Conservation (phyloP, 2,888 invertebrate genomes). For the Harmothoe impar region DNA sequence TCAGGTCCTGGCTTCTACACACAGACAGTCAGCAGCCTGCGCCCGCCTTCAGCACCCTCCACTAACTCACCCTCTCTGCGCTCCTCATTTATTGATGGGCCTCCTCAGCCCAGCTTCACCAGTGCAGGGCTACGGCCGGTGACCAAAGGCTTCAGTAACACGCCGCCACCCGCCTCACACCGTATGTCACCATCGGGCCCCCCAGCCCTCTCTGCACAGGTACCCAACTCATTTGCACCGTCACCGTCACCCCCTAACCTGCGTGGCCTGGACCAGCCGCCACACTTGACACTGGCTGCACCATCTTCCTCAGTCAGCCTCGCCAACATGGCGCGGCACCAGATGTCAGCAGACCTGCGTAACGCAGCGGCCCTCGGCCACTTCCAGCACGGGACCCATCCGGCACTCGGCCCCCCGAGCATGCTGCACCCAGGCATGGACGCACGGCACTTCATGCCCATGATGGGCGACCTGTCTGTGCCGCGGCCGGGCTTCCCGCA, state of each 20-base stretch:
- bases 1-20: constrained; percentile 44
- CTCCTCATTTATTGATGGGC: constrained; percentile 15
- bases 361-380: background rate
- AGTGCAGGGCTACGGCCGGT: constrained; percentile 48
- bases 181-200: constrained; percentile 37
- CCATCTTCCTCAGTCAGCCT: background rate
- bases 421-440: constrained; percentile 52
- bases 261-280: constrained; percentile 58
- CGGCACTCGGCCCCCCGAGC: background rate
- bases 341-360: background rate
- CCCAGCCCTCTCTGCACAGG: constrained; percentile 25
- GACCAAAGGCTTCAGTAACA: constrained; percentile 37
- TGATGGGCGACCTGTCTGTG: constrained; percentile 58
- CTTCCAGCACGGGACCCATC: background rate
- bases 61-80: constrained; percentile 6
- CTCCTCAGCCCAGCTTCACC: constrained; percentile 49
- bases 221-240: constrained; percentile 47
- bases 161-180: background rate
- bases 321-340: constrained; percentile 37
- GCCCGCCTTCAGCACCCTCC: background rate
- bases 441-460: constrained; percentile 46
- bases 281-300: constrained; percentile 34
- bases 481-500: constrained; percentile 52
- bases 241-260: constrained; percentile 57
- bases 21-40: background rate